Base-by-base conservation (phyloP, 2,888 invertebrate genomes). In the Dermolepida albohirtum region DNA sequence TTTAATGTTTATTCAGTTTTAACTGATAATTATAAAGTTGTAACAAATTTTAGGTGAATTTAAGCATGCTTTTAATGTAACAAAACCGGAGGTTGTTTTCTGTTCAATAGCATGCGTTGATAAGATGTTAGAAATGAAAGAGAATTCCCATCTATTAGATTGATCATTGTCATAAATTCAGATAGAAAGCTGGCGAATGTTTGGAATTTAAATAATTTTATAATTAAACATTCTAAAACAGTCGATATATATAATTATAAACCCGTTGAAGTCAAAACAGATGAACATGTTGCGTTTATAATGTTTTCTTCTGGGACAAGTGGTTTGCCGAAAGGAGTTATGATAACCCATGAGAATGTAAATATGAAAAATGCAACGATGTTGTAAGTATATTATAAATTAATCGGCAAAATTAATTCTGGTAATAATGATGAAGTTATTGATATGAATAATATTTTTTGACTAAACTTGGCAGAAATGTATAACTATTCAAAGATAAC, bases 251-350 rank as follows among this genome's bases (percentile, higher is more conserved):
- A 59, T 27, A 59, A 59, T 14, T 66, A 59, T 17, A 66, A 66
- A 79, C 83, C 69, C 78, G 81, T 54, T 85, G 85, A 76, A 44
- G 85, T 81, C 83, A 68, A 72, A 0, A 84, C 88, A 73, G 84
- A 66, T 10, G 50, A 87, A 1, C 88, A 89, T 76, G 85, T 88
- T 2, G 83, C 88, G 0, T 85, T 89, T 0, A 87, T 94, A 70
- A 88, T 93, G 75, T 93, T 90, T 78, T 93, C 93, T 0, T 93
- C 93, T 0, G 94, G 94, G 12, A 94, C 94, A 0, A 91, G 90
- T 0, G 94, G 94, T 0, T 78, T 92, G 65, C 91, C 93, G 0
- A 93, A 93, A 80, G 93, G 92, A 27, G 93, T 93, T 0, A 88
- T 89, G 86, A 82, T 92, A 4, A 89, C 91, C 1, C 91, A 92